Conservation (phyloP, 2,113 vertebrate genomes). For the Lutjanus erythropterus region DNA sequence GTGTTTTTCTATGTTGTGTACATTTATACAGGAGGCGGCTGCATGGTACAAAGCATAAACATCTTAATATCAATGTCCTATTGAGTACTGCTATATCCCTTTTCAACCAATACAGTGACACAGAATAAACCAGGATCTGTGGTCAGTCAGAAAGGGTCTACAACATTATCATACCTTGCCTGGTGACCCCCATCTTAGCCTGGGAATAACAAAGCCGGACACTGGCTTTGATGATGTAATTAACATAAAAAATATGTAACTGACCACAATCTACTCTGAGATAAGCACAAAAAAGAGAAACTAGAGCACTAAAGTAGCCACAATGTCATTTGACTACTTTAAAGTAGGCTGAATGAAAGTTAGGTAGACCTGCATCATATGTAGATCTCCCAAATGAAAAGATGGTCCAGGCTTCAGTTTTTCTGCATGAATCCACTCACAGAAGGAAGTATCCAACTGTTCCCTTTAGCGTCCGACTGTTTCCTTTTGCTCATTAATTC, state of each 20-base stretch:
- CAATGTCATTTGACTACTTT: not conserved
- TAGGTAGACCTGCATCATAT: not conserved
- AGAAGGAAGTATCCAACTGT: conserved; percentile 44
- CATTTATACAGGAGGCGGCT: too few species aligned
- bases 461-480: conserved; percentile 1
- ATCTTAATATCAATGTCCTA: not conserved
- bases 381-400: not conserved
- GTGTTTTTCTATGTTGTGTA: not conserved
- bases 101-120: not conserved
- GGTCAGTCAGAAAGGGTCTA: not conserved
- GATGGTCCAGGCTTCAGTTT: conserved; percentile 8
- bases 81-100: not conserved
- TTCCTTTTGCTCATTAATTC: conserved; percentile 54
- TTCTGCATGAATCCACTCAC: conserved; percentile 26
- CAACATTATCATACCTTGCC: not conserved
- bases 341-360: not conserved
- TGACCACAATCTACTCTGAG: too few species aligned
- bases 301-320: not conserved
- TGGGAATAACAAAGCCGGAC: not conserved
- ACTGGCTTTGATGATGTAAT: not conserved
- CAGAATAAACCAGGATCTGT: not conserved
- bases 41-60: too few species aligned
- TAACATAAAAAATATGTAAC: not conserved
- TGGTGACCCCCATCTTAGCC: not conserved
- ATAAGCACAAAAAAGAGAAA: not conserved